Evolutionary conservation across 2,888 invertebrate species (phyloP).

Genomic region (Drosophila hamatofila): DNA sequence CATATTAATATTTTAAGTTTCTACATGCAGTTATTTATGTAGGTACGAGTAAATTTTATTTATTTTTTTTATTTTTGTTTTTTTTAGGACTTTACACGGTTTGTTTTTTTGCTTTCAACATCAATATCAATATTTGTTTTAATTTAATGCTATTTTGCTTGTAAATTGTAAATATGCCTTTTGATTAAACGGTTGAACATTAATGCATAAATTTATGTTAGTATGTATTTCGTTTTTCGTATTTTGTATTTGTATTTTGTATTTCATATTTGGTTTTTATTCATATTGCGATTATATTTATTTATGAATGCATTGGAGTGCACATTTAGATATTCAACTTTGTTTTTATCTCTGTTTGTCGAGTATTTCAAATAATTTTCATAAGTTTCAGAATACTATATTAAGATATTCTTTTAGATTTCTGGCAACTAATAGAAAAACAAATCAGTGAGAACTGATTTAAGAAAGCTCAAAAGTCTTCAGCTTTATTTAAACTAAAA

Average conservation of each 20-base stretch:
- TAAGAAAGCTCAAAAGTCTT: background rate
- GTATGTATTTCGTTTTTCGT: slow-evolving; percentile 35
- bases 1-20: slow-evolving; percentile 53
- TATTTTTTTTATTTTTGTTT: slow-evolving; percentile 5
- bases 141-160: slow-evolving; percentile 51
- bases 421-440: slow-evolving; percentile 2
- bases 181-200: slow-evolving; percentile 69
- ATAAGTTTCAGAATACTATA: background rate
- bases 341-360: slow-evolving; percentile 42
- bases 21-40: slow-evolving; percentile 62
- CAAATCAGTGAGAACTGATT: background rate
- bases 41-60: slow-evolving; percentile 55
- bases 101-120: slow-evolving; percentile 47
- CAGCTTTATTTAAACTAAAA: background rate
- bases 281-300: slow-evolving; percentile 47
- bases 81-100: slow-evolving; percentile 72
- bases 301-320: slow-evolving; percentile 51
- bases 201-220: slow-evolving; percentile 58
- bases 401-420: background rate
- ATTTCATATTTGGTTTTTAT: slow-evolving; percentile 15
- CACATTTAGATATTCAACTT: slow-evolving; percentile 46
- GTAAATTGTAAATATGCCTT: slow-evolving; percentile 62
- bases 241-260: slow-evolving; percentile 24
- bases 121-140: slow-evolving; percentile 68
- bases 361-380: slow-evolving; percentile 38